Base-by-base conservation (phyloP, 2,888 invertebrate genomes). In the Salticus scenicus region DNA sequence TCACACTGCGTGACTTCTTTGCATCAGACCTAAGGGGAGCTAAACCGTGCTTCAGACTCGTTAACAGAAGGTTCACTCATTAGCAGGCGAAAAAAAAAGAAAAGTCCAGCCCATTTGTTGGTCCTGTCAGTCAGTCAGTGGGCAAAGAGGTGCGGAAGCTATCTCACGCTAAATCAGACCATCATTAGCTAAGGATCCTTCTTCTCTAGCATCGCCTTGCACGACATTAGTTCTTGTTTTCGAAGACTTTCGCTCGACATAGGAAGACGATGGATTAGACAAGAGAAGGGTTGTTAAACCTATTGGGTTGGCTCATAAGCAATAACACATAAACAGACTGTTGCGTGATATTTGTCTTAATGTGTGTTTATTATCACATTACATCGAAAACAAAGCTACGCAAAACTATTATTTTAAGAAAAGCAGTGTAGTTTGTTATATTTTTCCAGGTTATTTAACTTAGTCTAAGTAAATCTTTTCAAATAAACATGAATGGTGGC, bases 1-100 rank as follows among this genome's bases (percentile, higher is more conserved):
- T 27, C 51, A n/a, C 42, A 42, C 75, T 82, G 81, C 81, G 81
- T 82, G 81, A 82, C 75, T 57, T 31, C 28, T 42, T 79, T 41
- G 24, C 5, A n/a, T 42, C 33, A 30, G 63, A 74, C 74, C 27
- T 33, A 33, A 63, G 63, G 37, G 30, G 63, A 33, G 24, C 63
- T 63, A 74, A 31, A 74, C 37, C 30, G n/a, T 63, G 57, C 57
- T 24, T 24, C 24, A 20, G 63, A 37, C 37, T 51, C 27, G 74
- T 63, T 74, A 63, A 27, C 33, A 41, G 37, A 74, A 63, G 37
- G 17, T 63, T 31, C 12, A 30, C 31, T 69, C 51, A 57, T 57
- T 57, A 57, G 57, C 24, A 7, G 57, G 24, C 57, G 5, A 57
- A 2, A 57, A 57, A 24, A 24, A 24, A 57, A 57, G 51, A 51